Evolutionary conservation across 2,797 vertebrate species (phyloP).

Genomic region (Amazona finschi): DNA sequence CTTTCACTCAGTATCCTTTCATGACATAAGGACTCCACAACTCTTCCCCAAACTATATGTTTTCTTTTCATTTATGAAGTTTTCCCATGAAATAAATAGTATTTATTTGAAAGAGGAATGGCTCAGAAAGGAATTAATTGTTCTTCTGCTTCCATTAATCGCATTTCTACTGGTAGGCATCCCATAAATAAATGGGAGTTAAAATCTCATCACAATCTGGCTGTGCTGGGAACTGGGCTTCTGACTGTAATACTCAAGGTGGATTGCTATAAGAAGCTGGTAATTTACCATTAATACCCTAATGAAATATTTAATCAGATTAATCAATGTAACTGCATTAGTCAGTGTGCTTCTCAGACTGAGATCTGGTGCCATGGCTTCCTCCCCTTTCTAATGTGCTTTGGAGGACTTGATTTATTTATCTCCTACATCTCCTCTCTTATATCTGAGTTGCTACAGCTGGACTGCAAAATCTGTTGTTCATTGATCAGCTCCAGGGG

Average conservation of each 20-base stretch:
- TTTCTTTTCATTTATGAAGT: not conserved
- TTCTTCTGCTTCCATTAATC: not conserved
- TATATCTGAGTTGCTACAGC: not conserved
- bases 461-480: not conserved
- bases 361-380: not conserved
- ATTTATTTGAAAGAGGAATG: not conserved
- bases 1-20: not conserved
- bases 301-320: conserved; percentile 32
- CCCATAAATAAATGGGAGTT: not conserved
- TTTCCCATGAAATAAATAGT: not conserved
- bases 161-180: not conserved
- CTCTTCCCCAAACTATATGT: not conserved
- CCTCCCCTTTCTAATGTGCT: not conserved
- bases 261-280: not conserved
- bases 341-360: not conserved
- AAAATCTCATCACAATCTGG: not conserved
- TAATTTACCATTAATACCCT: not conserved
- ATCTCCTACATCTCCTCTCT: not conserved
- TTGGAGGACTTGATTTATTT: not conserved
- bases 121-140: not conserved
- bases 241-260: not conserved
- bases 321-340: conserved; percentile 4
- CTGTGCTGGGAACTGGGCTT: not conserved
- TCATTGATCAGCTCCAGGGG: not conserved
- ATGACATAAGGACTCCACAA: not conserved